Conservation (phyloP, 2,113 vertebrate species). For the Gracilinanus agilis region DNA sequence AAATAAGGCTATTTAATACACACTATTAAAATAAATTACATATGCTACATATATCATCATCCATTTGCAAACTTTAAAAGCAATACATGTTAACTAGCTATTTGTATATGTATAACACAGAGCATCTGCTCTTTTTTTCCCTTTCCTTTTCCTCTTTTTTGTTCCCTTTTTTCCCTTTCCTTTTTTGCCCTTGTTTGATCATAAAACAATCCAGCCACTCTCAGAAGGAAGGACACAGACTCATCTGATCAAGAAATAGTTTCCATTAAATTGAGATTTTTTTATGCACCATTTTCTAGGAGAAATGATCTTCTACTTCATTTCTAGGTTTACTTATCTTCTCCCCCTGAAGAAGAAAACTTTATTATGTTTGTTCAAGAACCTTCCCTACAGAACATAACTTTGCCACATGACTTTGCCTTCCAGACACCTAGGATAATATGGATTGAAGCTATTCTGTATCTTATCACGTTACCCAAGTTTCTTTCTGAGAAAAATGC, state of each 20-base stretch:
- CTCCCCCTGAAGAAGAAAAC: conserved; percentile 46
- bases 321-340: conserved; percentile 32
- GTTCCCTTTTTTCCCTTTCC: too few species aligned
- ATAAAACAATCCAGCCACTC: conserved; percentile 53
- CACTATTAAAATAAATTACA: background rate
- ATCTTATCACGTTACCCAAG: background rate
- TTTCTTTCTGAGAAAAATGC: background rate
- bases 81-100: background rate
- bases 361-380: background rate
- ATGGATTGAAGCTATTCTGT: background rate
- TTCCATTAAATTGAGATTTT: conserved; percentile 72
- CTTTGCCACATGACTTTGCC: background rate
- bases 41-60: background rate
- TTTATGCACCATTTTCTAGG: conserved; percentile 72
- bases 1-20: background rate
- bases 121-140: conserved; percentile 24
- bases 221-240: conserved; percentile 67
- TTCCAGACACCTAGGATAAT: background rate
- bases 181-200: conserved; percentile 9
- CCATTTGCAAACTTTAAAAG: background rate
- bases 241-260: conserved; percentile 78
- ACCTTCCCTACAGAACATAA: background rate
- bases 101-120: background rate
- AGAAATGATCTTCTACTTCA: conserved; percentile 67
- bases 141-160: background rate